Percentiles rank a stretch among this genome's conserved stretches.
phyloP scores from a whole-genome alignment of 2,888 invertebrate genomes.

The Julus scanicus region DNA sequence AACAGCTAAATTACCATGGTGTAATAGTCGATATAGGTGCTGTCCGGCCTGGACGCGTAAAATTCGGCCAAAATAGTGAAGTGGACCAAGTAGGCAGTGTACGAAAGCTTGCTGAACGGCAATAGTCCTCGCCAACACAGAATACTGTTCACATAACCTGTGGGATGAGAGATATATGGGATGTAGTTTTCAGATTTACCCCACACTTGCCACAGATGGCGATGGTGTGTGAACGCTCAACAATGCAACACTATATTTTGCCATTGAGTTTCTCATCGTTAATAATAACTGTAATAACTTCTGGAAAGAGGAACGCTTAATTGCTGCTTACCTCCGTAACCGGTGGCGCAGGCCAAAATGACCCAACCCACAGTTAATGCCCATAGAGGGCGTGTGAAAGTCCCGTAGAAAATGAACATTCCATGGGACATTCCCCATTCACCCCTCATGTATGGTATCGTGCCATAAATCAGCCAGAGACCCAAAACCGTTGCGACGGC shows the following conservation, averaged over 20 bases:
- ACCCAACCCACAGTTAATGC: conserved; percentile 52
- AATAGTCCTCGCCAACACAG: conserved; percentile 41
- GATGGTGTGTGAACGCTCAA: not conserved
- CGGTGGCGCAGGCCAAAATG: conserved; percentile 54
- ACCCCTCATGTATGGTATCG: conserved; percentile 25
- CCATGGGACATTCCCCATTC: conserved; percentile 38
- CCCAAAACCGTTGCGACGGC: not conserved
- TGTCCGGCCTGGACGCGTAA: conserved; percentile 44
- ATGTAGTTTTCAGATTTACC: too few species aligned
- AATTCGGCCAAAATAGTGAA: conserved; percentile 51
- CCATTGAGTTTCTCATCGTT: too few species aligned
- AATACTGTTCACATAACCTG: conserved; percentile 52
- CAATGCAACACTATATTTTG: too few species aligned
- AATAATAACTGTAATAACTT: not conserved
- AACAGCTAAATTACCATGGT: conserved; percentile 17
- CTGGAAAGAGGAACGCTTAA: too few species aligned
- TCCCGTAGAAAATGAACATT: conserved; percentile 49
- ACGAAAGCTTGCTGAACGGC: conserved; percentile 54
- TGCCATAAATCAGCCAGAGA: conserved; percentile 46
- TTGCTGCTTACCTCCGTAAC: conserved; percentile 52
- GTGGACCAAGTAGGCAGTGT: conserved; percentile 53
- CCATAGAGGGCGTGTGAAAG: conserved; percentile 52
- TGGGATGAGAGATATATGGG: not conserved
- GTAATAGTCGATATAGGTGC: conserved; percentile 50
- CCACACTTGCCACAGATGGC: not conserved